phyloP scores from a whole-genome alignment of 2,797 vertebrate species.

The Eulemur albifrons region DNA sequence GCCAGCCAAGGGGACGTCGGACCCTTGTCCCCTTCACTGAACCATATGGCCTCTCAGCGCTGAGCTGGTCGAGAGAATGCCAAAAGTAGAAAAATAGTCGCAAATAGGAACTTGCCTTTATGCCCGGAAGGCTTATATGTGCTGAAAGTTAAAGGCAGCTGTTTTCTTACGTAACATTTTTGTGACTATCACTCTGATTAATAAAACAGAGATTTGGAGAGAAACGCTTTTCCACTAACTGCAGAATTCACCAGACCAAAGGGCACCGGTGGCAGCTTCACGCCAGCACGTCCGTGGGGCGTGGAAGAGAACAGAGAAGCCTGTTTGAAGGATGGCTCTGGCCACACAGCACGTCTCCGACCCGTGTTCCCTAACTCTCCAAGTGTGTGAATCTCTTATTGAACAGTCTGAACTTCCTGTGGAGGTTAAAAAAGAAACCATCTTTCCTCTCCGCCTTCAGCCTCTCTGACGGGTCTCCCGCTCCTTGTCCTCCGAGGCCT shows the following conservation, averaged over 20 bases:
- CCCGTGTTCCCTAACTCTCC: neutral
- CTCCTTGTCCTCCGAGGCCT: neutral
- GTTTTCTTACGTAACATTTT: neutral
- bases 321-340: neutral
- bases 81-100: neutral
- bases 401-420: neutral
- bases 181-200: neutral
- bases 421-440: neutral
- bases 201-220: constrained; percentile 8
- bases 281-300: neutral
- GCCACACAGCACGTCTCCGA: neutral
- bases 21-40: neutral
- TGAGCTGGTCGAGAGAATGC: neutral
- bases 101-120: neutral
- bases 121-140: neutral
- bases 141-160: neutral
- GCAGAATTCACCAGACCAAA: neutral
- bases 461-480: neutral
- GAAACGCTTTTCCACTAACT: neutral
- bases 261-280: neutral
- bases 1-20: neutral
- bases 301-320: neutral
- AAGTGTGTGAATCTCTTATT: neutral
- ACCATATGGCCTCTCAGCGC: accelerated
- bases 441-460: neutral